Conservation (phyloP, 2,888 invertebrate species). For the Acanthopleura granulata region DNA sequence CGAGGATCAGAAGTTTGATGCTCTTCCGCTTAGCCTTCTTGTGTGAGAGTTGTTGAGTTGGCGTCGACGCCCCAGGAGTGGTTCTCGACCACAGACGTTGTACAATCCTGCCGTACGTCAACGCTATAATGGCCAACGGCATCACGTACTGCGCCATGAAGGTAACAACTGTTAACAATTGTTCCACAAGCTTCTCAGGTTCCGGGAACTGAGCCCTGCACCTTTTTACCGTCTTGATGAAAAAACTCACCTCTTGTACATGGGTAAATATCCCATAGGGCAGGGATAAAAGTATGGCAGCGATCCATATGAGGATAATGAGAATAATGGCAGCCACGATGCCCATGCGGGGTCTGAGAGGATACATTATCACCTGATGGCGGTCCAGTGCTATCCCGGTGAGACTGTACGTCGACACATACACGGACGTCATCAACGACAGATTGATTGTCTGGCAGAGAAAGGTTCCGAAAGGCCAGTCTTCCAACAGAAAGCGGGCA, state of each 20-base stretch:
- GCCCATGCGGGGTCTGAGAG: slow-evolving; percentile 67
- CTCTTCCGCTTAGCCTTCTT: slow-evolving; percentile 68
- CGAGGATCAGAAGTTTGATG: slow-evolving; percentile 71
- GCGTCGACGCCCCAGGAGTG: slow-evolving; percentile 68
- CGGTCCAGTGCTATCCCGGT: slow-evolving; percentile 70
- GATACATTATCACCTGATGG: slow-evolving; percentile 69
- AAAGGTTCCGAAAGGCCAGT: slow-evolving; percentile 71
- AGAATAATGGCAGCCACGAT: slow-evolving; percentile 63
- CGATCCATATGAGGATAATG: slow-evolving; percentile 66
- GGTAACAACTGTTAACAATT: slow-evolving; percentile 66
- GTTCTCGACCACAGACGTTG: slow-evolving; percentile 63
- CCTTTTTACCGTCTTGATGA: slow-evolving; percentile 41
- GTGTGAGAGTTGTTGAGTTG: slow-evolving; percentile 66
- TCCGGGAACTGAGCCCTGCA: slow-evolving; percentile 66
- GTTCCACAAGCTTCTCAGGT: slow-evolving; percentile 60
- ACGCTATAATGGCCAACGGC: slow-evolving; percentile 67
- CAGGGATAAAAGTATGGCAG: slow-evolving; percentile 62
- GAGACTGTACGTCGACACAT: slow-evolving; percentile 71
- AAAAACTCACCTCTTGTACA: slow-evolving; percentile 40
- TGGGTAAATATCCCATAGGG: slow-evolving; percentile 69
- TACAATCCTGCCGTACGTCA: slow-evolving; percentile 68
- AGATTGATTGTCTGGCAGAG: slow-evolving; percentile 70
- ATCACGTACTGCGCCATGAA: slow-evolving; percentile 69
- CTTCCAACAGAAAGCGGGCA: slow-evolving; percentile 64
- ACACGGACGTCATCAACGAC: slow-evolving; percentile 69